phyloP scores from a whole-genome alignment of 2,797 vertebrate genomes.

The Phylloscopus collybita region DNA sequence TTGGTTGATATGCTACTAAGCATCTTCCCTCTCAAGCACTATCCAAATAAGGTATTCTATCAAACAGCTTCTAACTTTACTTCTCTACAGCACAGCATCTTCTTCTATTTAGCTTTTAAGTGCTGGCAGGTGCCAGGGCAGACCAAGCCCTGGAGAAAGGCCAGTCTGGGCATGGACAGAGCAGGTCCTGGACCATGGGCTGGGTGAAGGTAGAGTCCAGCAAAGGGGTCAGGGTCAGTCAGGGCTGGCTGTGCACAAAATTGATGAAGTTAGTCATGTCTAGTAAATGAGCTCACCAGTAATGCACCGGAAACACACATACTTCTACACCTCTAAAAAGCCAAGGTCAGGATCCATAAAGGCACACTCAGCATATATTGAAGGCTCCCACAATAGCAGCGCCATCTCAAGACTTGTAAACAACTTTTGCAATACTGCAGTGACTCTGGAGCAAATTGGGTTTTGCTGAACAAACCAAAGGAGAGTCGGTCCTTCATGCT shows the following conservation, averaged over 20 bases:
- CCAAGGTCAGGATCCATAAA: not conserved
- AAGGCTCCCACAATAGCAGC: not conserved
- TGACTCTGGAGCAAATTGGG: not conserved
- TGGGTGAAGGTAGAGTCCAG: rapidly evolving
- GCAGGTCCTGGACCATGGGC: not conserved
- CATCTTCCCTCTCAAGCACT: not conserved
- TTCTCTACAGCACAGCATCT: not conserved
- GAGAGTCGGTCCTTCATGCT: not conserved
- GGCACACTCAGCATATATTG: not conserved
- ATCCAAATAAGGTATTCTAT: not conserved
- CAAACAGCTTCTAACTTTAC: not conserved
- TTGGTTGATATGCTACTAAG: not conserved
- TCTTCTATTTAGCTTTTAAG: not conserved
- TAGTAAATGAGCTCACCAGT: not conserved
- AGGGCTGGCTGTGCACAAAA: not conserved
- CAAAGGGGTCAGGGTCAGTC: not conserved
- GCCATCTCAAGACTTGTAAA: not conserved
- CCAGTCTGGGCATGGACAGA: rapidly evolving
- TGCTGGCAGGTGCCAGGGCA: not conserved
- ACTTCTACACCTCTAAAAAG: not conserved
- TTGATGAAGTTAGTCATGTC: not conserved
- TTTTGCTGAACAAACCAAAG: not conserved
- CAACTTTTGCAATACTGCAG: not conserved
- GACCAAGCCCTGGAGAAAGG: not conserved
- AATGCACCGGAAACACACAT: not conserved